These are phyloP conservation scores for Dipodomys spectabilis DNA, from an alignment of 2,113 vertebrate species.

Conservation along the genomic window DNA sequence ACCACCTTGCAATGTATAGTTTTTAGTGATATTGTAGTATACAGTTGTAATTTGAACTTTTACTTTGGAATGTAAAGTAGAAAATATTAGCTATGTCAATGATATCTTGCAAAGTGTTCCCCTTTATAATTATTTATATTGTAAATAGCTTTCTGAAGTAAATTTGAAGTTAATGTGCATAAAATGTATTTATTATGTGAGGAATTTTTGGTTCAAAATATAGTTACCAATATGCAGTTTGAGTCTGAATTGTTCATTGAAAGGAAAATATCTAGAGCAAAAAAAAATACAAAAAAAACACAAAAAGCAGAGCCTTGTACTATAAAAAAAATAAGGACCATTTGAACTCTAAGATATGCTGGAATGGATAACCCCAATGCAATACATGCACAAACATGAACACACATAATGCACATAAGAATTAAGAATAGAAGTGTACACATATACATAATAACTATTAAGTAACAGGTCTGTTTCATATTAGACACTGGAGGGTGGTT, in stretches of 20 bases:
- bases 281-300: background rate
- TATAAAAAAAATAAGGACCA: background rate
- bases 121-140: conserved; percentile 98
- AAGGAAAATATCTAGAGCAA: conserved; percentile 33
- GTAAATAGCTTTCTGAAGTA: conserved; percentile 94
- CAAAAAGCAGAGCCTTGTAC: background rate
- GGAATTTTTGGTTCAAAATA: conserved; percentile 94
- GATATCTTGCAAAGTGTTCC: conserved; percentile 92
- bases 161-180: conserved; percentile 94
- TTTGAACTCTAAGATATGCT: conserved; percentile 19
- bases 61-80: conserved; percentile 91
- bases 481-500: conserved; percentile 1
- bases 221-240: conserved; percentile 88
- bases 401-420: background rate
- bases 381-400: background rate
- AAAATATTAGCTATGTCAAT: conserved; percentile 90
- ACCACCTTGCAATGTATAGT: conserved; percentile 87
- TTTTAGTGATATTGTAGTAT: conserved; percentile 88
- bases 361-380: background rate
- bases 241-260: conserved; percentile 83
- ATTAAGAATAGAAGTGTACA: background rate
- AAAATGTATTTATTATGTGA: conserved; percentile 99
- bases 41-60: conserved; percentile 89
- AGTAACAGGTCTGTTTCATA: background rate
- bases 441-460: background rate